Evolutionary conservation across 2,797 vertebrate genomes (phyloP).

Genomic region (Tapirus indicus): DNA sequence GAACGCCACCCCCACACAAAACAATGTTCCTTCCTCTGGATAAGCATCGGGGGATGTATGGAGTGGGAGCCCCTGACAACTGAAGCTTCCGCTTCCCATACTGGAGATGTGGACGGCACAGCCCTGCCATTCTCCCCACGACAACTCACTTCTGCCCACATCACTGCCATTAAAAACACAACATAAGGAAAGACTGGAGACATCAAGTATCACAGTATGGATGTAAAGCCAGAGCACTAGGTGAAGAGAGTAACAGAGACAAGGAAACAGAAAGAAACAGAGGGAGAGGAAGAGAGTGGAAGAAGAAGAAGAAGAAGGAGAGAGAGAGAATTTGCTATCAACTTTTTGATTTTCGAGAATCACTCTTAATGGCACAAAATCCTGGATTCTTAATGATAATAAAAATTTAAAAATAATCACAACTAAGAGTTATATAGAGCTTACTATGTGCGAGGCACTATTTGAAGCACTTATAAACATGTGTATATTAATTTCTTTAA

Average conservation of each 20-base stretch:
- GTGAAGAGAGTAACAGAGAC: not conserved
- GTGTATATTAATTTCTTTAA: not conserved
- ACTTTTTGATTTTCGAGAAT: not conserved
- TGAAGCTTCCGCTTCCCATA: constrained; percentile 6
- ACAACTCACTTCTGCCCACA: not conserved
- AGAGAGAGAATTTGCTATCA: not conserved
- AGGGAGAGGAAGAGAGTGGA: not conserved
- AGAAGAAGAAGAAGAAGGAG: not conserved
- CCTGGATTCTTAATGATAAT: constrained; percentile 19
- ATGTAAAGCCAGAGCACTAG: not conserved
- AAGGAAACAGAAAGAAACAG: constrained; percentile 6
- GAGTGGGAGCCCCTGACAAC: constrained; percentile 33
- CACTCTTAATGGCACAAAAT: not conserved
- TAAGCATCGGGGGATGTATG: not conserved
- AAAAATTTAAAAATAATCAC: not conserved
- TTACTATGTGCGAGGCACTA: not conserved
- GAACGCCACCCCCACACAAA: constrained; percentile 45
- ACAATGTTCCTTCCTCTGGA: constrained; percentile 72
- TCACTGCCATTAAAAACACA: not conserved
- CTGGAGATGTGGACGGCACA: not conserved
- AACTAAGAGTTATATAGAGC: not conserved
- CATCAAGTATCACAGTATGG: not conserved
- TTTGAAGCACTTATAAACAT: not conserved
- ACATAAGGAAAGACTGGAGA: not conserved
- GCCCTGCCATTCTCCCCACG: not conserved